phyloP scores from a whole-genome alignment of 1,140 invertebrate species.

The Drosophila carrolli region DNA sequence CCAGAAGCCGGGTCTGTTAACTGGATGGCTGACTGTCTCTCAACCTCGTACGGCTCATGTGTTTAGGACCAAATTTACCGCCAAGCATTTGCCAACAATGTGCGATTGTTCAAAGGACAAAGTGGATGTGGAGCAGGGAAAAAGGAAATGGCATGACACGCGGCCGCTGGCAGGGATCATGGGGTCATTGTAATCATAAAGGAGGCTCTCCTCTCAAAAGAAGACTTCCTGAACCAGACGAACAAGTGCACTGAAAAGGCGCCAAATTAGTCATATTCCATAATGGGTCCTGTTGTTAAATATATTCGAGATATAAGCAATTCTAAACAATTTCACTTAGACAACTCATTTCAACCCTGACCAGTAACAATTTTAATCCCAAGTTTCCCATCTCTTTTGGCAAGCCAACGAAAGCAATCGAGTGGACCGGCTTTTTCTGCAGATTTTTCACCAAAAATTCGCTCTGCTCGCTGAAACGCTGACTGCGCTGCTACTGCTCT shows the following conservation, averaged over 20 bases:
- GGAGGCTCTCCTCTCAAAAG: constrained; percentile 8
- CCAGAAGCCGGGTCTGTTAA: constrained; percentile 18
- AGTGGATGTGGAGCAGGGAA: constrained; percentile 5
- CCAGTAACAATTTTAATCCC: constrained; percentile 3
- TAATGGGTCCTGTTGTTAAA: constrained; percentile 45
- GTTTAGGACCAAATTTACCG: constrained; percentile 61
- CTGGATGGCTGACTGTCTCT: constrained; percentile 15
- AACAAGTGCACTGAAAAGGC: constrained; percentile 41
- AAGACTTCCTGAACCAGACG: constrained; percentile 19
- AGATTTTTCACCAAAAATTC: constrained; percentile 10
- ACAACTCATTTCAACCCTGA: constrained; percentile 5
- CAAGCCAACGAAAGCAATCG: constrained; percentile 58
- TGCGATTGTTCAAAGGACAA: constrained; percentile 55
- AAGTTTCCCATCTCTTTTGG: constrained; percentile 37
- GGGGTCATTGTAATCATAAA: constrained; percentile 75
- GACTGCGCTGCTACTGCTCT: constrained; percentile 19
- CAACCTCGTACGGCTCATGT: constrained; percentile 9
- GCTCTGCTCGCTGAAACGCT: constrained; percentile 2
- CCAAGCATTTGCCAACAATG: constrained; percentile 71
- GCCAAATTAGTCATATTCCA: constrained; percentile 64
- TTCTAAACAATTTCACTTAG: constrained; percentile 26
- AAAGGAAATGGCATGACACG: constrained; percentile 17
- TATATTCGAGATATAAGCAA: constrained; percentile 11
- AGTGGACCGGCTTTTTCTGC: constrained; percentile 24
- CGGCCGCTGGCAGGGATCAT: constrained; percentile 57